phyloP scores from a whole-genome alignment of 2,113 vertebrate genomes.

The Platysternon megacephalum region DNA sequence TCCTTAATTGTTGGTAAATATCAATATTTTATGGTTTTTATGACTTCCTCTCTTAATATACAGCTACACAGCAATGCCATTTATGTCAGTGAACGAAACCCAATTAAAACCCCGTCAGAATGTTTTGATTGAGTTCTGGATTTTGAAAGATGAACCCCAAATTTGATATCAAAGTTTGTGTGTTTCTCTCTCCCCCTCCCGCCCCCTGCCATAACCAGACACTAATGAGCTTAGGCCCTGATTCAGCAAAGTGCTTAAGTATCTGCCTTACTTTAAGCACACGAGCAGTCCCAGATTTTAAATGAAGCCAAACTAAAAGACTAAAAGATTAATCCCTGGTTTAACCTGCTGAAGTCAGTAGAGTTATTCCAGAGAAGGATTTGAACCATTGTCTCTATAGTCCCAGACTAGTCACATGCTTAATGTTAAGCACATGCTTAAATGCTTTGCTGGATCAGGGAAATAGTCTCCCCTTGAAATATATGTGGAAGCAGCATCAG shows the following conservation, averaged over 20 bases:
- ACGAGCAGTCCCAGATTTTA: neutral
- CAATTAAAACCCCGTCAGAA: neutral
- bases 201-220: neutral
- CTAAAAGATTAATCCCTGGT: neutral
- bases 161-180: neutral
- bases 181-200: accelerated
- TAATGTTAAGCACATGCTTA: constrained; percentile 14
- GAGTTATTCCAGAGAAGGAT: constrained; percentile 20
- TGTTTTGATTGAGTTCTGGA: neutral
- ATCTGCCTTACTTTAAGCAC: constrained; percentile 28
- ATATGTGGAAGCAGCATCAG: neutral
- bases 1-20: neutral
- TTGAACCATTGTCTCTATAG: neutral
- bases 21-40: neutral
- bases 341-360: neutral
- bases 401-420: constrained; percentile 29
- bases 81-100: neutral
- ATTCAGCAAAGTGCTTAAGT: neutral
- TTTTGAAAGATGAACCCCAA: neutral
- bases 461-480: neutral
- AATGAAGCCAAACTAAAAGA: neutral
- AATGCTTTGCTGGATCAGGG: neutral
- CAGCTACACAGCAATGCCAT: neutral
- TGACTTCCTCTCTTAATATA: neutral
- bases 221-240: neutral